Evolutionary conservation across 2,888 invertebrate species (phyloP).

Genomic region (Meganola albula): DNA sequence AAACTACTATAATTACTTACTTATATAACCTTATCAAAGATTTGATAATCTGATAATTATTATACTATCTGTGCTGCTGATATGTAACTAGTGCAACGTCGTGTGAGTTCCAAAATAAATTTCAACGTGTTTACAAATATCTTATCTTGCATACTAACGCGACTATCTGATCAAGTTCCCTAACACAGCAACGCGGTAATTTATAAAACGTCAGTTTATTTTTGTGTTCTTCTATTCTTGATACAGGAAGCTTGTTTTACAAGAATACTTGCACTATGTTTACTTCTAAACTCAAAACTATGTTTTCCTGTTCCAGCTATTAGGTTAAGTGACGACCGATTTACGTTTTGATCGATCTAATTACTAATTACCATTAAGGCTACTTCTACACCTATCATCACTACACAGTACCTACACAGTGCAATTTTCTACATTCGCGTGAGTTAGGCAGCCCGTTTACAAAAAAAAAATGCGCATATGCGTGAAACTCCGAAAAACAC

Average conservation of each 20-base stretch:
- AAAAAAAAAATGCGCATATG: too few species aligned
- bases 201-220: slow-evolving; percentile 43
- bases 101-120: slow-evolving; percentile 16
- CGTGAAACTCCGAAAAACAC: too few species aligned
- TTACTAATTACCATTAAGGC: too few species aligned
- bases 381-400: too few species aligned
- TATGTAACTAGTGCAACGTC: slow-evolving; percentile 4
- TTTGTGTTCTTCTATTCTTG: slow-evolving; percentile 40
- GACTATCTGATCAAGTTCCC: slow-evolving; percentile 43
- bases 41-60: too few species aligned
- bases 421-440: too few species aligned
- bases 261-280: slow-evolving; percentile 50
- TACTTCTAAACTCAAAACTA: too few species aligned
- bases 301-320: slow-evolving; percentile 36
- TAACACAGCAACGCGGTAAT: slow-evolving; percentile 28
- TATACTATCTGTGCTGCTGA: too few species aligned
- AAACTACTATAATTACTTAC: too few species aligned
- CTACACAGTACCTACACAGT: too few species aligned
- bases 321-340: slow-evolving; percentile 55
- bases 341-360: slow-evolving; percentile 51
- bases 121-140: slow-evolving; percentile 13
- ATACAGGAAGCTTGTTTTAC: slow-evolving; percentile 46
- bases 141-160: slow-evolving; percentile 26
- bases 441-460: too few species aligned
- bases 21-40: too few species aligned